Conservation (phyloP, 1,140 invertebrate genomes). For the Acromyrmex heyeri region DNA sequence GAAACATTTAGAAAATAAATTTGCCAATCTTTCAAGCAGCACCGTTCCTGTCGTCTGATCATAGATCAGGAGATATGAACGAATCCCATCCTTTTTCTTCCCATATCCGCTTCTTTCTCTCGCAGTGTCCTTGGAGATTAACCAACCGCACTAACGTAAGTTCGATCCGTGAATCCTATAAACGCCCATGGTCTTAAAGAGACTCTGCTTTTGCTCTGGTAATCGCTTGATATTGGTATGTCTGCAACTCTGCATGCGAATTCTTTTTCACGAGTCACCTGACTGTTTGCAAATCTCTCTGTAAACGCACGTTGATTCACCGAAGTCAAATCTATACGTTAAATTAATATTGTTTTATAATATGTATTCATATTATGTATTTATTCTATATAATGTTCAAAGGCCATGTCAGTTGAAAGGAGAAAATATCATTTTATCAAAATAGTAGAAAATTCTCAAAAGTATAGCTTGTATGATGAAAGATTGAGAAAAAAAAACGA, state of each 20-base stretch:
- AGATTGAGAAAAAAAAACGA: neutral
- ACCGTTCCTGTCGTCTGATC: neutral
- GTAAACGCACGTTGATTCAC: conserved; percentile 39
- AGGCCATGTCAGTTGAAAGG: neutral
- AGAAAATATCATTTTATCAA: neutral
- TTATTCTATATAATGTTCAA: neutral
- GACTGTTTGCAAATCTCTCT: conserved; percentile 32
- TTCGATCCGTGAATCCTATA: conserved; percentile 65
- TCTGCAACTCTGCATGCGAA: conserved; percentile 79
- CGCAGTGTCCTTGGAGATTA: conserved; percentile 58
- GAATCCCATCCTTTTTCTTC: neutral
- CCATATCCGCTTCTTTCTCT: conserved; percentile 45
- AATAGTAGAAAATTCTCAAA: neutral
- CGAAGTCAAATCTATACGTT: conserved; percentile 15
- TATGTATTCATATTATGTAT: neutral
- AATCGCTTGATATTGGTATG: conserved; percentile 83
- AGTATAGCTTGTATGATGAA: neutral
- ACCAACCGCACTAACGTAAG: conserved; percentile 64
- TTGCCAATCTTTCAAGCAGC: conserved; percentile 14
- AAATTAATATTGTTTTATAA: neutral
- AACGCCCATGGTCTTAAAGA: conserved; percentile 74
- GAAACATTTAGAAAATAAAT: conserved; percentile 1
- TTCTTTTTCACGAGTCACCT: conserved; percentile 60
- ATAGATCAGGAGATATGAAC: conserved; percentile 37
- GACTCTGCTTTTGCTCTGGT: conserved; percentile 87